Base-by-base conservation (phyloP, 2,797 vertebrate species). In the Oceanodroma leucorhoa region DNA sequence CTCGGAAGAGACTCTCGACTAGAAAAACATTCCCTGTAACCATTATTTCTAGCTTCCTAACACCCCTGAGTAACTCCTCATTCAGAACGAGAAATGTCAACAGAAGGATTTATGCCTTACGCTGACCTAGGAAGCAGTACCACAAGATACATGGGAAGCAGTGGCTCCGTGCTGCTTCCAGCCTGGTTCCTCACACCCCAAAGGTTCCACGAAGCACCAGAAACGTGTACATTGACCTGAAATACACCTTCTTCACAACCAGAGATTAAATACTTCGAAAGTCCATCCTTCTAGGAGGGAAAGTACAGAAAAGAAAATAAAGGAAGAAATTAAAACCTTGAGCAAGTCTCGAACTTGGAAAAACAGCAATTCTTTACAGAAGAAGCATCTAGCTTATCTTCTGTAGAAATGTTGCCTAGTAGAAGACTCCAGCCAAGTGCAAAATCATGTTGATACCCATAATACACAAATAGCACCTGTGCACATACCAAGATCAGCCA, bases 161-260 rank as follows among this genome's bases (percentile, higher is more conserved):
- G 43, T 0, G 3, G 22, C 60, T 57, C 48, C 2, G 0, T 27
- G 48, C 51, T 66, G 51, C 60, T 46, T 51, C 53, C 53, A 65
- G 45, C 19, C 15, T 0, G 1, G 10, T 2, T 90, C 36, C 77
- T 71, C 17, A 22, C 27, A n/a, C 29, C 32, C 14, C 22, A 69
- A 66, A 70, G 57, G 27, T 43, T 75, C 73, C 29, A 51, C 1
- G 6, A 61, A 77, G 54, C 53, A 65, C 27, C 86, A 88, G 50
- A 46, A 91, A 53, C 1, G 1, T 0, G 0, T 7, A 15, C 1
- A 3, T 3, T 45, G 29, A 62, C 70, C 62, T 30, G 26, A 89
- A 84, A 78, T 22, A 82, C 36, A 79, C 32, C 23, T 87, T 69
- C 40, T n/a, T 9, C 58, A 41, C 34, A 61, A 43, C 23, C 17